Evolutionary conservation across 2,888 invertebrate species (phyloP).

Genomic region (Flexamia atlantica): DNA sequence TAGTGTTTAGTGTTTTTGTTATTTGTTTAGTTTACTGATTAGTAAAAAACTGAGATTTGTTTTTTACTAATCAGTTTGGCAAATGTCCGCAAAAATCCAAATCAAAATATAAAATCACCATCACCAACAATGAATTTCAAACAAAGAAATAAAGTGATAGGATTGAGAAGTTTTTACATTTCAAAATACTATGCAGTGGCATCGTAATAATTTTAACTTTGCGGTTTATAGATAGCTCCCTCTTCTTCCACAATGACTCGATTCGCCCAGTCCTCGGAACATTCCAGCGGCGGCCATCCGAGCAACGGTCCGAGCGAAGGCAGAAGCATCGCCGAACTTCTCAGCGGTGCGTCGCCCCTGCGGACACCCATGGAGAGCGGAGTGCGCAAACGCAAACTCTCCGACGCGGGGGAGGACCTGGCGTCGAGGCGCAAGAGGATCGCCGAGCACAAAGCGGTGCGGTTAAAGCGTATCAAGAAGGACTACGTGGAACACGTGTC

Average conservation of each 20-base stretch:
- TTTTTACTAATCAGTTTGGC: no score
- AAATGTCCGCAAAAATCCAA: no score
- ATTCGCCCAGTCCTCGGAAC: constrained; percentile 27
- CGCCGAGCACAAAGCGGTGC: constrained; percentile 64
- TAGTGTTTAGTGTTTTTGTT: no score
- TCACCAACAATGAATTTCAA: no score
- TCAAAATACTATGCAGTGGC: no score
- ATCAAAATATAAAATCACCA: no score
- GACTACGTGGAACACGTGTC: constrained; percentile 87
- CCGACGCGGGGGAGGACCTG: constrained; percentile 74
- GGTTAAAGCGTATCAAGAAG: constrained; percentile 68
- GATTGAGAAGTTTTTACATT: no score
- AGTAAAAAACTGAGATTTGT: no score
- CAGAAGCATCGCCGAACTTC: constrained; percentile 3
- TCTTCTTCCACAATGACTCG: constrained; percentile 21
- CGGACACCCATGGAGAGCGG: constrained; percentile 27
- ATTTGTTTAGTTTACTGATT: no score
- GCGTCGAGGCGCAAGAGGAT: constrained; percentile 79
- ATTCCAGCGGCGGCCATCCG: constrained; percentile 10
- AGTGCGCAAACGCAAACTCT: constrained; percentile 54
- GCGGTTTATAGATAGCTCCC: constrained; percentile 18
- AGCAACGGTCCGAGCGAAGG: constrained; percentile 19
- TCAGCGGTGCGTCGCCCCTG: constrained; percentile 18
- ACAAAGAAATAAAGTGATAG: no score
- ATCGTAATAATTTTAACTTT: no score